A percentile compares a stretch with the other conserved stretches of the same genome.
These are phyloP conservation scores for Epinotia nisella DNA, from an alignment of 2,888 invertebrate species.

Conservation along the genomic window DNA sequence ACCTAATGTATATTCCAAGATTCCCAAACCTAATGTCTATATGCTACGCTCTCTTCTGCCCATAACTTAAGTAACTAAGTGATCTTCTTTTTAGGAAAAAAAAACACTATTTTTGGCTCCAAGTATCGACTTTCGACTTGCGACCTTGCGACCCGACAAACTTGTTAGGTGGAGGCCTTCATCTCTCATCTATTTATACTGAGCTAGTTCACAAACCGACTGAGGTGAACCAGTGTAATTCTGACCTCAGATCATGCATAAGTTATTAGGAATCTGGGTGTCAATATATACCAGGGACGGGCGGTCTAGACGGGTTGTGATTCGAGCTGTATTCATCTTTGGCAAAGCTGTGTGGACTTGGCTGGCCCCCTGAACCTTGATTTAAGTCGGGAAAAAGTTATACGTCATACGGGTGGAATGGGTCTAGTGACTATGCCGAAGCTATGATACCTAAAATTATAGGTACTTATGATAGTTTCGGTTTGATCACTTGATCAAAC, in stretches of 20 bases:
- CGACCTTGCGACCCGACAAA: conserved; percentile 34
- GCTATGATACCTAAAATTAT: no score
- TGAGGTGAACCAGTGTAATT: background rate
- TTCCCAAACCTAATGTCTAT: background rate
- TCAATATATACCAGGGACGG: background rate
- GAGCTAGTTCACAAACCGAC: background rate
- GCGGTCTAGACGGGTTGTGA: background rate
- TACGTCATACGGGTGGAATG: background rate
- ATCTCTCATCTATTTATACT: conserved; percentile 6
- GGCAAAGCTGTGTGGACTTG: conserved; percentile 9
- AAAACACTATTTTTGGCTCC: conserved; percentile 21
- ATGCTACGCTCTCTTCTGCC: background rate
- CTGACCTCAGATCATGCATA: background rate
- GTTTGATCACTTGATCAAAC: no score
- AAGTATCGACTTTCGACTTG: conserved; percentile 28
- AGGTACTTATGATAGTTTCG: no score
- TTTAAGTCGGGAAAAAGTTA: background rate
- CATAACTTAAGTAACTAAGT: background rate
- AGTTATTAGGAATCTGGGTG: background rate
- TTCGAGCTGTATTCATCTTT: conserved; percentile 9
- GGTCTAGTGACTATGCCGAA: no score
- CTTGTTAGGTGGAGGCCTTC: conserved; percentile 37
- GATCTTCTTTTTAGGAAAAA: background rate
- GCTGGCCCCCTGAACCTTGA: background rate
- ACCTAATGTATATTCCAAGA: background rate